A percentile compares a stretch with the other conserved stretches of the same genome.
Evolutionary conservation across 2,113 vertebrate genomes (phyloP).

Genomic region (Ceuthmochares aereus): DNA sequence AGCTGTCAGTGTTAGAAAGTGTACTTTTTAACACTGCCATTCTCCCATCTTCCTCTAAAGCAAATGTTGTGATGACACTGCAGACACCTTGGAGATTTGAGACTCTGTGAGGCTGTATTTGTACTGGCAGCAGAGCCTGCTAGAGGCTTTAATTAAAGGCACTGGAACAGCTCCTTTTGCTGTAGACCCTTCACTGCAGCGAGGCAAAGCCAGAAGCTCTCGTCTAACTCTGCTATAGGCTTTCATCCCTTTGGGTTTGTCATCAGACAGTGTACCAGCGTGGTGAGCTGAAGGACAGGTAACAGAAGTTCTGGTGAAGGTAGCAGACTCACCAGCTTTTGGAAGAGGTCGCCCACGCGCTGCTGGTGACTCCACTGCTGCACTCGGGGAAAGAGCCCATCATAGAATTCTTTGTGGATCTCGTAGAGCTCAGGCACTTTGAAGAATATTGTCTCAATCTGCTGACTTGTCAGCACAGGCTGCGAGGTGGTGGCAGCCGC

Average conservation of each 20-base stretch:
- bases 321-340: conserved; percentile 87
- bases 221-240: background rate
- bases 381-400: conserved; percentile 90
- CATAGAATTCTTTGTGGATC: conserved; percentile 98
- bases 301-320: background rate
- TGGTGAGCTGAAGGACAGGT: background rate
- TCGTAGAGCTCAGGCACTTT: conserved; percentile 99
- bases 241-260: background rate
- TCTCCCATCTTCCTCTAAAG: background rate
- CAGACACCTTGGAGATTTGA: background rate
- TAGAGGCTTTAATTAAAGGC: background rate
- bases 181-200: background rate
- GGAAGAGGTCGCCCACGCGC: conserved; percentile 96
- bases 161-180: background rate
- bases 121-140: background rate
- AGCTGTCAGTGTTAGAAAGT: background rate
- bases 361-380: conserved; percentile 97
- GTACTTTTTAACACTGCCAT: background rate
- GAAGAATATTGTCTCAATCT: conserved; percentile 99
- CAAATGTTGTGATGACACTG: background rate
- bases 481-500: conserved; percentile 97
- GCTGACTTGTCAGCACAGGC: conserved; percentile 90
- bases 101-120: background rate
- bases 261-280: background rate
- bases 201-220: background rate